Percentiles rank a stretch among this genome's conserved stretches.
phyloP scores from a whole-genome alignment of 1,140 invertebrate species.

The Chlorops oryzae region DNA sequence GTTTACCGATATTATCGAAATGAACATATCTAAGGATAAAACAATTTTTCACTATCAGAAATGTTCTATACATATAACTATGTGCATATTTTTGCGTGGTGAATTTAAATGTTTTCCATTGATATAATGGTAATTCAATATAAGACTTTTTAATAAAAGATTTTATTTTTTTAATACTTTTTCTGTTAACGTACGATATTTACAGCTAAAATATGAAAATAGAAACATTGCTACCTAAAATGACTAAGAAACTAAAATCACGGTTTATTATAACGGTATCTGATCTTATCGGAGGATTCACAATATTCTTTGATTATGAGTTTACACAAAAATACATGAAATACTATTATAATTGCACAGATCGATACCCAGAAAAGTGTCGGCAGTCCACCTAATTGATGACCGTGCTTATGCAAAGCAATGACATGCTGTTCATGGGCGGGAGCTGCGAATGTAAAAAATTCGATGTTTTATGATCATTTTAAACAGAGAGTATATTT shows the following conservation, averaged over 20 bases:
- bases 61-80: no score
- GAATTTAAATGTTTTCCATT: no score
- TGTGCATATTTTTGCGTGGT: no score
- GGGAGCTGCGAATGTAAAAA: conserved; percentile 62
- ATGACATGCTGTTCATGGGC: conserved; percentile 90
- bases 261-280: conserved; percentile 60
- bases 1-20: no score
- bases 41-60: no score
- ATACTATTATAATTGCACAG: conserved; percentile 81
- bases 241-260: conserved; percentile 43
- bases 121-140: no score
- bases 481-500: not conserved
- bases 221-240: no score
- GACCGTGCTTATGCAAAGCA: conserved; percentile 85
- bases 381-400: conserved; percentile 82
- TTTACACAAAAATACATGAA: conserved; percentile 91
- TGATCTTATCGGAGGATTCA: conserved; percentile 60
- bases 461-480: conserved; percentile 1
- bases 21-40: no score
- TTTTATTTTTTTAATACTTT: no score
- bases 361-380: conserved; percentile 91
- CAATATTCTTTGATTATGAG: conserved; percentile 89
- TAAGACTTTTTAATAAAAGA: no score
- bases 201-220: no score
- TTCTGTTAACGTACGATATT: no score